Conservation (phyloP, 2,888 invertebrate species). For the Xestia sexstrigata region DNA sequence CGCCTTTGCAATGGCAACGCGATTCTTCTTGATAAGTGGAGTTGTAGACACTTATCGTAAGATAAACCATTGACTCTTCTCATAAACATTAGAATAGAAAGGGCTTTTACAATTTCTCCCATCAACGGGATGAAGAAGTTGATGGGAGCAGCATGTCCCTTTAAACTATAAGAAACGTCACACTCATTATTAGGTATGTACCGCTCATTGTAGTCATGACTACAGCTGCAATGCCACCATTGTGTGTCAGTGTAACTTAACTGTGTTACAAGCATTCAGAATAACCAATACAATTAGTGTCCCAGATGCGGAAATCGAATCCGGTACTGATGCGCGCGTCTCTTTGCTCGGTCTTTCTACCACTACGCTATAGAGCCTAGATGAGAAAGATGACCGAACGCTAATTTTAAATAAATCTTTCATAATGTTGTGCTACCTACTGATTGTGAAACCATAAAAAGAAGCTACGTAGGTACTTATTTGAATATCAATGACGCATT, state of each 20-base stretch:
- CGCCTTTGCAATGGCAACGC: neutral
- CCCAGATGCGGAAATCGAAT: slow-evolving; percentile 11
- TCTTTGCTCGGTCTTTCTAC: slow-evolving; percentile 5
- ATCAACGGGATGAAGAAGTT: neutral
- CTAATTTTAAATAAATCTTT: neutral
- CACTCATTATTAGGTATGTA: neutral
- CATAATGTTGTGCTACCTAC: slow-evolving; percentile 18
- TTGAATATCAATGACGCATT: slow-evolving; percentile 57
- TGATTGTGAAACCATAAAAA: slow-evolving; percentile 23
- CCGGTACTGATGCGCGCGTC: neutral
- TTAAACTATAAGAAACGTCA: neutral
- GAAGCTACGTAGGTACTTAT: slow-evolving; percentile 11
- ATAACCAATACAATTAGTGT: neutral
- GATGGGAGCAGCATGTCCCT: neutral
- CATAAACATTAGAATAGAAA: neutral
- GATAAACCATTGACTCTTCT: neutral
- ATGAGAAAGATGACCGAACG: neutral
- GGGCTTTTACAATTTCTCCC: neutral
- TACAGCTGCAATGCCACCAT: slow-evolving; percentile 14
- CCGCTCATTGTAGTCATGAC: neutral
- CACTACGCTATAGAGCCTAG: slow-evolving; percentile 10
- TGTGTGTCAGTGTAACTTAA: slow-evolving; percentile 1
- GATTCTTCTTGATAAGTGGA: neutral
- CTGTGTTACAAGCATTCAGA: slow-evolving; percentile 13
- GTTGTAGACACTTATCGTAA: neutral